These are phyloP conservation scores for Diarsia rubi DNA, from an alignment of 2,888 invertebrate species.

Conservation along the genomic window DNA sequence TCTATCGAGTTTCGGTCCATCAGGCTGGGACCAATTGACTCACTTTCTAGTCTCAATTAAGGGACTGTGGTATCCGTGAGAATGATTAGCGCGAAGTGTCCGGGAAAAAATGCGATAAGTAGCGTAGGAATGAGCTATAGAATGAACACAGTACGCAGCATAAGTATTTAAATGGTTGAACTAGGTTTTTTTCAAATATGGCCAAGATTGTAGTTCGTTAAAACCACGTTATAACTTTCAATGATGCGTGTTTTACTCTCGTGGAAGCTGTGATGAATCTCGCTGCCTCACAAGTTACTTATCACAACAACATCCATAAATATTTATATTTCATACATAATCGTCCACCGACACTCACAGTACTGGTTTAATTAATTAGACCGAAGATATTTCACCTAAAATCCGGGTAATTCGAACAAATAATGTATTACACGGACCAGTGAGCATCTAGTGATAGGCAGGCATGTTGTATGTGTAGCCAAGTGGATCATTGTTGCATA, in stretches of 20 bases:
- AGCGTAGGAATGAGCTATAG: neutral
- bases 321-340: slow-evolving; percentile 31
- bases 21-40: slow-evolving; percentile 76
- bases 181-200: neutral
- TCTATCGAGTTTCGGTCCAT: slow-evolving; percentile 87
- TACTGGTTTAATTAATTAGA: slow-evolving; percentile 42
- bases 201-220: slow-evolving; percentile 2
- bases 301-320: slow-evolving; percentile 28
- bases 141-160: slow-evolving; percentile 1
- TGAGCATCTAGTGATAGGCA: slow-evolving; percentile 74
- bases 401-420: slow-evolving; percentile 60
- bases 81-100: slow-evolving; percentile 39
- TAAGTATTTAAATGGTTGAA: slow-evolving; percentile 1
- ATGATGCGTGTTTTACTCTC: slow-evolving; percentile 11
- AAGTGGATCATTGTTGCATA: slow-evolving; percentile 77
- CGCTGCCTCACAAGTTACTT: slow-evolving; percentile 10
- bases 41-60: slow-evolving; percentile 82
- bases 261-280: slow-evolving; percentile 16
- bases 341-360: slow-evolving; percentile 9
- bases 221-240: slow-evolving; percentile 23
- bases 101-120: slow-evolving; percentile 22
- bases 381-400: slow-evolving; percentile 48
- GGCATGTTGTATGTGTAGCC: slow-evolving; percentile 68
- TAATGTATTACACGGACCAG: slow-evolving; percentile 73
- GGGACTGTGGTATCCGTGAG: slow-evolving; percentile 65